phyloP scores from a whole-genome alignment of 2,797 vertebrate genomes.

The Cyprinodon diabolis region DNA sequence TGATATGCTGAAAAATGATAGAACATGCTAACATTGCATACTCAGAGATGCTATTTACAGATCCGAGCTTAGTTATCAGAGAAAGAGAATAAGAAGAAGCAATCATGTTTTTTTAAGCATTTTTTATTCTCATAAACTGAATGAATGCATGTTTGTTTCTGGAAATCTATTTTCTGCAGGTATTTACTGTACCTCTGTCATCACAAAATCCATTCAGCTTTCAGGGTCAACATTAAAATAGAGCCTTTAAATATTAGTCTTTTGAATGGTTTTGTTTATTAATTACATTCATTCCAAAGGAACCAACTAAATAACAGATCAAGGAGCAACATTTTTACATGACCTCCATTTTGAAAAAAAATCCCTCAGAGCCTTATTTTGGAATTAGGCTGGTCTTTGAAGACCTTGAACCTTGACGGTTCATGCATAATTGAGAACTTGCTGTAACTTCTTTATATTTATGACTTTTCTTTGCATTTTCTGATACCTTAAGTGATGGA shows the following conservation, averaged over 20 bases:
- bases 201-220: neutral
- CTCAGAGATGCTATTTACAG: neutral
- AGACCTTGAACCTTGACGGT: neutral
- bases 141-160: neutral
- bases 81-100: neutral
- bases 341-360: neutral
- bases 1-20: neutral
- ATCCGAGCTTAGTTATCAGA: neutral
- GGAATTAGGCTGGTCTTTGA: neutral
- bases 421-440: neutral
- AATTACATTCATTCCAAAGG: neutral
- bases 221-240: neutral
- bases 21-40: neutral
- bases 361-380: neutral
- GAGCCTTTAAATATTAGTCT: neutral
- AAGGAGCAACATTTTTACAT: neutral
- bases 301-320: neutral
- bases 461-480: neutral
- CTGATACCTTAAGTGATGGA: neutral
- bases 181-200: neutral
- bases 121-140: neutral
- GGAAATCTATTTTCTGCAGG: neutral
- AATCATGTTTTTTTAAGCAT: neutral
- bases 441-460: conserved; percentile 6
- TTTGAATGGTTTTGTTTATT: neutral